These are phyloP conservation scores for Ypsolopha scabrella DNA, from an alignment of 2,888 invertebrate genomes.

Conservation along the genomic window DNA sequence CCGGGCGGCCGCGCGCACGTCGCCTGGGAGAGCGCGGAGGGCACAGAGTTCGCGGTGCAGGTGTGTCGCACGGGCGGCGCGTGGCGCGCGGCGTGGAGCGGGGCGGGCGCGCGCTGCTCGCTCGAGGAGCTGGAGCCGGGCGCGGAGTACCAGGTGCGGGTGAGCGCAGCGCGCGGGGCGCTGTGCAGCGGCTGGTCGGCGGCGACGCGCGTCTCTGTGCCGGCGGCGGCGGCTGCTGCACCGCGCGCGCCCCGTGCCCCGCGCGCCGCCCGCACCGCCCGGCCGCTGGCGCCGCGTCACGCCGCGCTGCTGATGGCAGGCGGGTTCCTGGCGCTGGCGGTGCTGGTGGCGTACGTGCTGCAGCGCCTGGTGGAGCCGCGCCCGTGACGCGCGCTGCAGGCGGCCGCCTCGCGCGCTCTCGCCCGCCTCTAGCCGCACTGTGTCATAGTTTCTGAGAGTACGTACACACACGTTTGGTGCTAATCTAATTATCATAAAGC, in stretches of 20 bases:
- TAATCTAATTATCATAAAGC: conserved; percentile 13
- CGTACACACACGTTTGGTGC: conserved; percentile 18
- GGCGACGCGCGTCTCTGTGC: conserved; percentile 69
- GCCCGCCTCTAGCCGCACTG: conserved; percentile 30
- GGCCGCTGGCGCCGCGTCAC: conserved; percentile 65
- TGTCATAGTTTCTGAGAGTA: conserved; percentile 5
- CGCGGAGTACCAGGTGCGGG: conserved; percentile 81
- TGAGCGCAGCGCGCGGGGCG: conserved; percentile 79
- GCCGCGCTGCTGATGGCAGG: conserved; percentile 73
- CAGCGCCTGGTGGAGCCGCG: conserved; percentile 65
- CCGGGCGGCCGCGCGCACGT: conserved; percentile 36
- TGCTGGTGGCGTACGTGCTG: conserved; percentile 72
- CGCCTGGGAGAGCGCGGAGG: conserved; percentile 72
- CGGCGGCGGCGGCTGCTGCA: conserved; percentile 36
- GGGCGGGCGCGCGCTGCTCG: conserved; percentile 71
- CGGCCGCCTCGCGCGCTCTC: conserved; percentile 42
- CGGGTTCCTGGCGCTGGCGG: conserved; percentile 71
- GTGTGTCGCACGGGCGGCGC: conserved; percentile 45
- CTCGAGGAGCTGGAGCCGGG: conserved; percentile 79
- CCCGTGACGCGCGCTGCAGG: conserved; percentile 56
- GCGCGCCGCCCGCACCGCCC: conserved; percentile 65
- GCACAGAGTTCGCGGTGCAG: conserved; percentile 82
- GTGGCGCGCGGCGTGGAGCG: conserved; percentile 71
- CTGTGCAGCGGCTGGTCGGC: conserved; percentile 80
- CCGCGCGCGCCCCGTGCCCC: conserved; percentile 45